Base-by-base conservation (phyloP, 2,797 vertebrate species). In the Xiphorhynchus erythropygius region DNA sequence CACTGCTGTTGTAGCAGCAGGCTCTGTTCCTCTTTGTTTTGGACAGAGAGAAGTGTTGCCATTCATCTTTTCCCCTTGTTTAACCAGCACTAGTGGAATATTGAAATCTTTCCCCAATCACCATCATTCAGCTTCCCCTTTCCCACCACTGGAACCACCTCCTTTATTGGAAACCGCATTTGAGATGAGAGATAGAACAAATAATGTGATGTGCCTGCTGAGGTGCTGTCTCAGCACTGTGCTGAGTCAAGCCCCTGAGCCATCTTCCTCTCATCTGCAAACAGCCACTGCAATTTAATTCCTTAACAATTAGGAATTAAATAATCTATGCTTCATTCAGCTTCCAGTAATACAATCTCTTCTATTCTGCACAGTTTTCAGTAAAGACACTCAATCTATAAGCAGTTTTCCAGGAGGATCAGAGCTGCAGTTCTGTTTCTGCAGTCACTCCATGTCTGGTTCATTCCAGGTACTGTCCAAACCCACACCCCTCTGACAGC, bases 1-100 rank as follows among this genome's bases (percentile, higher is more conserved):
- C 22, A 0, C 2, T 27, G 67, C 63, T 79, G 57, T 11, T 2
- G 1, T 24, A 30, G 60, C 35, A 18, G 13, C 5, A 70, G 52
- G 27, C 50, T 46, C 59, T 0, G 3, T 15, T 60, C 41, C 64
- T 30, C 9, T 1, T 23, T 2, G 0, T 13, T 73, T 39, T 11
- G 10, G 35, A 63, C 39, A 55, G 14, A 3, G 18, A 30, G 8
- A 46, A 75, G 10, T 4, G 30, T 2, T 33, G 21, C 39, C 39
- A 8, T 25, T 33, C 11, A 18, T n/a, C 35, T 87, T 69, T 85
- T 14, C 33, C 39, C 46, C 83, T 49, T 25, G 41, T 37, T 85
- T 79, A 49, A 70, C 27, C 37, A 49, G 75, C 56, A 47, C 27
- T 13, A 14, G 1, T 6, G 49, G 27, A 91, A 88, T 25, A 93